Conservation (phyloP, 2,797 vertebrate species). For the Hydrocynus forskahlii region DNA sequence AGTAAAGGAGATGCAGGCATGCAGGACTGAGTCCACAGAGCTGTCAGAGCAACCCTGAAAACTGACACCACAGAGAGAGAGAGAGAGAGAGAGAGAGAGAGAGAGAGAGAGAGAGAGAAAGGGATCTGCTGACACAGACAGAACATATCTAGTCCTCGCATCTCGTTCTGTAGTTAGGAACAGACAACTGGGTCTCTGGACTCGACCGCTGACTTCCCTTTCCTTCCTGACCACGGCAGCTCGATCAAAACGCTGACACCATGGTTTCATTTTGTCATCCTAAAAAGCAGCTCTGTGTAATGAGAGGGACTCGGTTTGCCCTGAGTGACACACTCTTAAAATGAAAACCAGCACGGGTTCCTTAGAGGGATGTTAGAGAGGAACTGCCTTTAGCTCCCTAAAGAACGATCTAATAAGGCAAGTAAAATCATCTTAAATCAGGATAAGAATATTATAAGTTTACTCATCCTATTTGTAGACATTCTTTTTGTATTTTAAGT, state of each 20-base stretch:
- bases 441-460: too few relatives aligned
- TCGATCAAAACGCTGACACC: neutral
- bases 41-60: slow-evolving; percentile 36
- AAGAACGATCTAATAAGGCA: neutral
- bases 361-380: neutral
- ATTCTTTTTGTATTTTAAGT: too few relatives aligned
- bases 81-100: slow-evolving; percentile 6
- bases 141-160: slow-evolving; percentile 28
- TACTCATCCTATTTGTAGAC: too few relatives aligned
- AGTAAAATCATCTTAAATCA: too few relatives aligned
- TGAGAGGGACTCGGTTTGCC: slow-evolving; percentile 17
- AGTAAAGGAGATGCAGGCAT: slow-evolving; percentile 17
- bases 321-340: neutral
- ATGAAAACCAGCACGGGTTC: neutral
- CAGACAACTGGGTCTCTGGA: slow-evolving; percentile 26
- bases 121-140: slow-evolving; percentile 23
- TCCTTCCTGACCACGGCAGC: slow-evolving; percentile 6
- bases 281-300: neutral
- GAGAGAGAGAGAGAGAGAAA: slow-evolving; percentile 3
- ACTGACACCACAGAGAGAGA: slow-evolving; percentile 30
- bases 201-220: neutral
- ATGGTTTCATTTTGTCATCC: neutral
- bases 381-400: neutral
- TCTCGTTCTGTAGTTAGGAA: slow-evolving; percentile 9
- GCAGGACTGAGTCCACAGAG: slow-evolving; percentile 16